Percentiles rank a stretch among this genome's conserved stretches.
These are phyloP conservation scores for Ormyrus rosae DNA, from an alignment of 2,888 invertebrate species.

Conservation along the genomic window DNA sequence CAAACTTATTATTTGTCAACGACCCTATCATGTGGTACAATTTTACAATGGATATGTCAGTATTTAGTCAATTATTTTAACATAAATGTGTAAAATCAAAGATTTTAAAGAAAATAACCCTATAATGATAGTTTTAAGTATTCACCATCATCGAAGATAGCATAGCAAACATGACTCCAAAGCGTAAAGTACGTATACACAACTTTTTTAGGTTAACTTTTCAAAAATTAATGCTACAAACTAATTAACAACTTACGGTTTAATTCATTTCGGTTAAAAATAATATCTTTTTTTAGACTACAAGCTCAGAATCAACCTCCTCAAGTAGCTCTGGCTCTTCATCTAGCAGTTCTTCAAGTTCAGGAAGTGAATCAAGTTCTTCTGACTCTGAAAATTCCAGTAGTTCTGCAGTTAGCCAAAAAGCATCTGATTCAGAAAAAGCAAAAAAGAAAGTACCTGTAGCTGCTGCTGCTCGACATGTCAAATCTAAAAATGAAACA, in stretches of 20 bases:
- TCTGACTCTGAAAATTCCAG: slow-evolving; percentile 73
- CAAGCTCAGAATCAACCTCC: slow-evolving; percentile 74
- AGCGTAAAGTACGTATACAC: slow-evolving; percentile 68
- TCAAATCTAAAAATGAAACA: slow-evolving; percentile 69
- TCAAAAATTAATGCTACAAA: slow-evolving; percentile 44
- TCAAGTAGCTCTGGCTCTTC: slow-evolving; percentile 72
- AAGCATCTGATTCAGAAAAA: slow-evolving; percentile 70
- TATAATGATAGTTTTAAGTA: slow-evolving; percentile 51
- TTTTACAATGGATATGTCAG: slow-evolving; percentile 43
- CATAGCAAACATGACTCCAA: slow-evolving; percentile 69
- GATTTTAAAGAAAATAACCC: slow-evolving; percentile 46
- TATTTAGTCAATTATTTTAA: slow-evolving; percentile 55
- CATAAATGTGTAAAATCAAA: slow-evolving; percentile 55
- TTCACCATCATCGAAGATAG: slow-evolving; percentile 52
- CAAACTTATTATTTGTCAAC: slow-evolving; percentile 55
- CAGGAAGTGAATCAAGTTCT: slow-evolving; percentile 73
- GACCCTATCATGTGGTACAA: slow-evolving; percentile 56
- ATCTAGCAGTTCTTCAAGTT: slow-evolving; percentile 73
- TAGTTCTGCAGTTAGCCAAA: slow-evolving; percentile 71
- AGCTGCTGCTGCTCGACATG: slow-evolving; percentile 64
- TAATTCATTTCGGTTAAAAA: background rate
- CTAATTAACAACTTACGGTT: slow-evolving; percentile 11
- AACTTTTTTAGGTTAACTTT: slow-evolving; percentile 53
- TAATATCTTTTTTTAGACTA: slow-evolving; percentile 63
- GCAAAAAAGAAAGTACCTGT: slow-evolving; percentile 65